Conservation (phyloP, 2,888 invertebrate species). For the Sarcophaga carnaria region DNA sequence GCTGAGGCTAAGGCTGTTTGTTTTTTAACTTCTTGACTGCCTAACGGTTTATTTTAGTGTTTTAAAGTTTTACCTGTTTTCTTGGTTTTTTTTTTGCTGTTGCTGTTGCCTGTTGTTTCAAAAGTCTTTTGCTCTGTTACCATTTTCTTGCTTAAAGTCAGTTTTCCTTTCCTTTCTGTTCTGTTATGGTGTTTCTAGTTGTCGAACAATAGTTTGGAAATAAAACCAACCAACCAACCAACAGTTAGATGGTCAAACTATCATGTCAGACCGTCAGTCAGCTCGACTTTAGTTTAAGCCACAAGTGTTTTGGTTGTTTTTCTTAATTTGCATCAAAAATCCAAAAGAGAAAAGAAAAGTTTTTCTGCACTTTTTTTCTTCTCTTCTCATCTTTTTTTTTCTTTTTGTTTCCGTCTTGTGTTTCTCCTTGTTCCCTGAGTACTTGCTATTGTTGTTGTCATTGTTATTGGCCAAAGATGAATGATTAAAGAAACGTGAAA, state of each 20-base stretch:
- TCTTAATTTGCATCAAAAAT: slow-evolving; percentile 59
- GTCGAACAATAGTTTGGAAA: slow-evolving; percentile 50
- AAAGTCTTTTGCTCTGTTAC: neutral
- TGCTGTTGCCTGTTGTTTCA: slow-evolving; percentile 16
- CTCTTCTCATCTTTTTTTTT: neutral
- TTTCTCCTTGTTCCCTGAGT: neutral
- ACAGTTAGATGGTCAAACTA: no score
- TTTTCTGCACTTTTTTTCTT: neutral
- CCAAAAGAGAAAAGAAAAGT: slow-evolving; percentile 2
- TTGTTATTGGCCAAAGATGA: slow-evolving; percentile 55
- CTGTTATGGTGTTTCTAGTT: slow-evolving; percentile 39
- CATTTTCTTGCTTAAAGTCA: neutral
- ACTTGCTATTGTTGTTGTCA: slow-evolving; percentile 6
- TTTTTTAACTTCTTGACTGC: slow-evolving; percentile 65
- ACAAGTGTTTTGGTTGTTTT: slow-evolving; percentile 65
- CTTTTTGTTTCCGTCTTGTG: no score
- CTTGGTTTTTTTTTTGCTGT: slow-evolving; percentile 13
- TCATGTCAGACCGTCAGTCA: no score
- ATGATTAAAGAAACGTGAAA: slow-evolving; percentile 20
- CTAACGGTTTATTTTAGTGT: slow-evolving; percentile 63
- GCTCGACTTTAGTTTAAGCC: slow-evolving; percentile 59
- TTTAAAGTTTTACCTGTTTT: slow-evolving; percentile 36
- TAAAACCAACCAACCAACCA: neutral
- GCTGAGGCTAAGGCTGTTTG: slow-evolving; percentile 20
- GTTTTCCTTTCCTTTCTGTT: neutral